Base-by-base conservation (phyloP, 2,888 invertebrate genomes). In the Mesorhabditis belari region DNA sequence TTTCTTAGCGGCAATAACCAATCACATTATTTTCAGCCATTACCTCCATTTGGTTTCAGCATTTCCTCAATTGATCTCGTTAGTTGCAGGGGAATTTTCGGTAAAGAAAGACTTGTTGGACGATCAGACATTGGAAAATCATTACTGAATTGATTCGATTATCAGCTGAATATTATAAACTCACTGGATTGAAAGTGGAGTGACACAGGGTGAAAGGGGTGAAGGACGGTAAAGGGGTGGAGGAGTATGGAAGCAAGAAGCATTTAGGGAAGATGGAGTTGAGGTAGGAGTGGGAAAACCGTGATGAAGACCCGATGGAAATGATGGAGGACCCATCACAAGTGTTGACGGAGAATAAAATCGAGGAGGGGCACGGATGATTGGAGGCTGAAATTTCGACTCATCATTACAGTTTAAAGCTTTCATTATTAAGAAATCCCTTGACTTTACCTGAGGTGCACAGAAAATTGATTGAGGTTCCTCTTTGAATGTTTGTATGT, bases 31-130 rank as follows among this genome's bases (percentile, higher is more conserved):
- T 56, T n/a, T 12, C 6, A 51, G 1, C 9, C 12, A 9, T 51
- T 35, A 35, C 44, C 60, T 50, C 73, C 72, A 17, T 68, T 63
- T 5, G 75, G 75, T 50, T 67, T 49, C 19, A 76, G 59, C 63
- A 74, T 76, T 53, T 76, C 76, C 60, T 73, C 77, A 35, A 77
- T 74, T 2, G 75, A 75, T 49, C 74, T 73, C 19, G 77, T 77
- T 51, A 77, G 63, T 50, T 73, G 65, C 3, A 77, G 61, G 9
- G 77, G 77, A 6, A 77, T 62, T 61, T 77, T 77, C 2, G 73
- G 63, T 55, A 71, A 69, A 9, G 64, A 60, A n/a, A 70, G 59
- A 1, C 60, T 27, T 24, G 52, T 60, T 9, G 69, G 67, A 9
- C 66, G 58, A 55, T 57, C 49, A 4, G 58, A 54, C 23, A 53